Percentiles rank a stretch among this genome's conserved stretches.
phyloP scores from a whole-genome alignment of 2,888 invertebrate species.

The Euzophera pinguis region DNA sequence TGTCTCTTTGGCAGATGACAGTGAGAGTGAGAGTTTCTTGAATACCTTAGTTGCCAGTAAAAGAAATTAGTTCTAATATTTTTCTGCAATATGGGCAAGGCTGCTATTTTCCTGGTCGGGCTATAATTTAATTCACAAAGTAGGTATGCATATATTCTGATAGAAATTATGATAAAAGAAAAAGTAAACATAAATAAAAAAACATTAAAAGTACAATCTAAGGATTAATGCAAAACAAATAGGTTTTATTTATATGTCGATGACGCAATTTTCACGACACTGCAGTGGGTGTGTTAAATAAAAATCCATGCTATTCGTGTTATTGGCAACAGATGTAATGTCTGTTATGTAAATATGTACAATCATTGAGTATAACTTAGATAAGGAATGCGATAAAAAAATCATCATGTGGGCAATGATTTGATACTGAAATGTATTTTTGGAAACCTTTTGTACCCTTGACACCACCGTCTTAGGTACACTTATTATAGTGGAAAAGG shows the following conservation, averaged over 20 bases:
- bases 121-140: no score
- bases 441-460: not conserved
- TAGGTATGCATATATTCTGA: no score
- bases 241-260: not conserved
- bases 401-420: not conserved
- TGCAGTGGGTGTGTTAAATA: constrained; percentile 1
- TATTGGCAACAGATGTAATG: constrained; percentile 11
- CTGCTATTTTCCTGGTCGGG: no score
- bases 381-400: constrained; percentile 8
- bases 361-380: not conserved
- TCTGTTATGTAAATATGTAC: not conserved
- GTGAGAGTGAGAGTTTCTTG: no score
- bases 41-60: no score
- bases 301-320: not conserved
- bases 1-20: no score
- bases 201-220: not conserved
- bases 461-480: no score
- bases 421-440: not conserved
- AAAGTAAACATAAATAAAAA: not conserved
- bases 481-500: no score
- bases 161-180: no score
- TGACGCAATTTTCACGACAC: not conserved
- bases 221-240: not conserved
- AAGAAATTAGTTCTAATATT: no score
- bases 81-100: no score